Evolutionary conservation across 2,888 invertebrate species (phyloP), one percentile per base, ranked within the genome.

Genomic region (Epirrhoe tristata): DNA sequence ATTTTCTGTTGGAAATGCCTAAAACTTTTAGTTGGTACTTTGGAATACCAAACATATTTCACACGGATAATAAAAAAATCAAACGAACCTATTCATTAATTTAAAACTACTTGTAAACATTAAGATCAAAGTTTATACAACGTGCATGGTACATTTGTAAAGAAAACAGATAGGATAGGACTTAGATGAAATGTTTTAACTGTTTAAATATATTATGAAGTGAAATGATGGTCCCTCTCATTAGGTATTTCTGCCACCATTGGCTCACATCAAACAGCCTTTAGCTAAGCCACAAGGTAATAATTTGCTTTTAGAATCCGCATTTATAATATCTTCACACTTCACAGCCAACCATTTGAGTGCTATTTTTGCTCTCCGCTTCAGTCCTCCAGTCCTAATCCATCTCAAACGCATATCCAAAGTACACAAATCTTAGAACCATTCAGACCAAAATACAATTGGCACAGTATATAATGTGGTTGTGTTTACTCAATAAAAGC

Each of bases 391-490:
- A 24, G 51, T 51, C 59, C 39, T 39, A 52, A 51, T 51, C 58
- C 58, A 51, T 17, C 51, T 39, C 36, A 51, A 8, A 58, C 36
- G 39, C 48, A 58, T 52, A 36, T 16, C 31, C 16, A 48, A 46
- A 48, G 32, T 32, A 17, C 12, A 62, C 56, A 51, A 61, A 54
- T 34, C 56, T 12, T 54, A 39, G 46, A 16, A 48, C 51, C 60
- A 68, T 67, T 70, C 66, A 73, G 56, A 76, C 81, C 70, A 70
- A 81, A 83, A 84, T 86, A 87, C 84, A 84, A 83, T 85, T 83
- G 81, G 81, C 82, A 71, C 74, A 77, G 82, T 73, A 72, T 76
- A 75, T 73, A 73, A 78, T 83, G 76, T 80, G 79, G 81, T 82
- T 82, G 76, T 80, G 81, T 81, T 83, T 82, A 78, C 70, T 60